Conservation (phyloP, 2,113 vertebrate genomes). For the Sarotherodon lohbergeri region DNA sequence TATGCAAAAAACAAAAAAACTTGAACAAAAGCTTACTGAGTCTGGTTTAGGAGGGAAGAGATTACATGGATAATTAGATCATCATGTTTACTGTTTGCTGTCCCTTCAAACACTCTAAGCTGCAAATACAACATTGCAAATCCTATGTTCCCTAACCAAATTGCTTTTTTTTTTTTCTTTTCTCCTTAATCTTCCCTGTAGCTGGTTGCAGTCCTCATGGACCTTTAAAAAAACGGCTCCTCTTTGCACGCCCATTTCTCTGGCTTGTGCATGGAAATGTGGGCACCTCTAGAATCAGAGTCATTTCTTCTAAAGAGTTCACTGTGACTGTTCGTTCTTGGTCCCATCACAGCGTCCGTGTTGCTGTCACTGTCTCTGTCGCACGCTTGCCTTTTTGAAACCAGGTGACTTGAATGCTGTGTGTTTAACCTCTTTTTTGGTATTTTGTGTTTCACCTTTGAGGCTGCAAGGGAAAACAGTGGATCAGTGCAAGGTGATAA, state of each 20-base stretch:
- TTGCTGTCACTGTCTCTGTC: conserved; percentile 20
- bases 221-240: conserved; percentile 50
- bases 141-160: not conserved
- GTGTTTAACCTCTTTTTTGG: conserved; percentile 36
- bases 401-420: conserved; percentile 30
- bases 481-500: conserved; percentile 27
- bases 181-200: not conserved
- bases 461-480: conserved; percentile 4
- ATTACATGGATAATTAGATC: conserved; percentile 22
- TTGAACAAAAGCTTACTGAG: conserved; percentile 51
- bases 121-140: not conserved
- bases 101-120: not conserved
- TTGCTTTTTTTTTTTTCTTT: not conserved
- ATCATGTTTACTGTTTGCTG: not conserved
- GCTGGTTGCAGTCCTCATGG: conserved; percentile 9
- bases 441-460: conserved; percentile 58
- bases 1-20: conserved; percentile 47
- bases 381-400: conserved; percentile 18
- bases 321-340: conserved; percentile 28
- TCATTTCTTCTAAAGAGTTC: conserved; percentile 38
- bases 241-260: conserved; percentile 65
- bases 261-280: conserved; percentile 43
- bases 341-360: conserved; percentile 17
- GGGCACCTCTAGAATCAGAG: conserved; percentile 21
- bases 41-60: conserved; percentile 34